Percentiles rank a stretch among this genome's conserved stretches.
These are phyloP conservation scores for Tragopan temminckii DNA, from an alignment of 2,797 vertebrate species.

Conservation along the genomic window DNA sequence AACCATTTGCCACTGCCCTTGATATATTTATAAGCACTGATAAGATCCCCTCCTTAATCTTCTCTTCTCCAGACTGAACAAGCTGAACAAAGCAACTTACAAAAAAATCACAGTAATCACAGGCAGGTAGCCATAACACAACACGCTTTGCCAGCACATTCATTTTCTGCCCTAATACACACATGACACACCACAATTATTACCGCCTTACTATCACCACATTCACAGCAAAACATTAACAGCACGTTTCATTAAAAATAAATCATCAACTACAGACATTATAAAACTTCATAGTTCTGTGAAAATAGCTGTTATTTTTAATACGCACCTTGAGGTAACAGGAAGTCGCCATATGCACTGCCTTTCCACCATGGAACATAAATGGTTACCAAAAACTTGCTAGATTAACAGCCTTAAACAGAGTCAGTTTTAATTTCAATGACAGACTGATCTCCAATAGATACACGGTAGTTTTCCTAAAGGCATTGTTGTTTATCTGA, in stretches of 20 bases:
- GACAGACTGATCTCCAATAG: neutral
- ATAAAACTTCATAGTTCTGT: neutral
- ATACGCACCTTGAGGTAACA: neutral
- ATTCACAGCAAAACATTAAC: neutral
- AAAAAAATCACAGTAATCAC: neutral
- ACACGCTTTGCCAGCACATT: neutral
- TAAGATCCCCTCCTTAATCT: no score
- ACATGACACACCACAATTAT: neutral
- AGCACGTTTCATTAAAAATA: conserved; percentile 22
- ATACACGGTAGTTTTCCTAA: neutral
- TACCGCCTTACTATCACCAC: neutral
- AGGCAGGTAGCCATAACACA: neutral
- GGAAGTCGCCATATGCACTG: neutral
- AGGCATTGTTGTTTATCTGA: neutral
- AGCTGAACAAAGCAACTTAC: neutral
- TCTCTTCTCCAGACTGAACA: no score
- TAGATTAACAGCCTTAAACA: neutral
- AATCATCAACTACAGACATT: neutral
- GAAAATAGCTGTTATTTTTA: neutral
- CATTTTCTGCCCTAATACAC: neutral
- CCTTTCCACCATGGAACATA: neutral
- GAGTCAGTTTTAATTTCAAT: neutral
- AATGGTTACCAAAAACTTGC: neutral
- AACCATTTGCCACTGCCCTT: no score
- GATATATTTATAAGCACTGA: no score